A percentile compares a stretch with the other conserved stretches of the same genome.
Conservation (phyloP, 2,888 invertebrate genomes). For the Spilarctia lutea region DNA sequence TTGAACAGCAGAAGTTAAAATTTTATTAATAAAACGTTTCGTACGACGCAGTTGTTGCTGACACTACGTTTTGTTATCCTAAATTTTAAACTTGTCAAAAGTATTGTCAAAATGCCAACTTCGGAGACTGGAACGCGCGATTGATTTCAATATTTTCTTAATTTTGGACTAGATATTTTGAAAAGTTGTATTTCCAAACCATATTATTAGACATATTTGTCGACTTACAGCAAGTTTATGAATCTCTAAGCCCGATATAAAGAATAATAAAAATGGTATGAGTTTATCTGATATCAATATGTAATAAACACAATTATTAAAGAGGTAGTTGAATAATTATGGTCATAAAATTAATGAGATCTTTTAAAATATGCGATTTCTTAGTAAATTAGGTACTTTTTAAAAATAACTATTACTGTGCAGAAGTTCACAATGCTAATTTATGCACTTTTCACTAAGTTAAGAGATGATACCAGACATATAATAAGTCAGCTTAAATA, state of each 20-base stretch:
- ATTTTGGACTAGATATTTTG: background rate
- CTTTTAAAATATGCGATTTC: background rate
- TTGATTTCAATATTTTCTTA: conserved; percentile 6
- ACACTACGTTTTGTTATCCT: background rate
- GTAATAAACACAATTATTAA: background rate
- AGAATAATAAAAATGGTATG: conserved; percentile 17
- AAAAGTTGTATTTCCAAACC: background rate
- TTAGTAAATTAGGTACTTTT: background rate
- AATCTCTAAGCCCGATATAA: background rate
- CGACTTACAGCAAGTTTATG: too few relatives aligned
- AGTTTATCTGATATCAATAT: conserved; percentile 1
- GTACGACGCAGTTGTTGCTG: too few relatives aligned
- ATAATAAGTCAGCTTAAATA: background rate
- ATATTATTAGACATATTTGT: background rate
- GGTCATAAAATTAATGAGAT: background rate
- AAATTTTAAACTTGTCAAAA: background rate
- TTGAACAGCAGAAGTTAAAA: too few relatives aligned
- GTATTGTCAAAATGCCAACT: background rate
- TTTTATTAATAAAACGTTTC: too few relatives aligned
- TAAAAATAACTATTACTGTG: background rate
- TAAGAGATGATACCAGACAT: background rate
- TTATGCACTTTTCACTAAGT: background rate
- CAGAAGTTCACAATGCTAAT: background rate
- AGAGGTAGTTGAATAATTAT: conserved; percentile 4
- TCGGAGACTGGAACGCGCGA: background rate